Evolutionary conservation across 2,113 vertebrate genomes (phyloP).

Genomic region (Petroica traversi): DNA sequence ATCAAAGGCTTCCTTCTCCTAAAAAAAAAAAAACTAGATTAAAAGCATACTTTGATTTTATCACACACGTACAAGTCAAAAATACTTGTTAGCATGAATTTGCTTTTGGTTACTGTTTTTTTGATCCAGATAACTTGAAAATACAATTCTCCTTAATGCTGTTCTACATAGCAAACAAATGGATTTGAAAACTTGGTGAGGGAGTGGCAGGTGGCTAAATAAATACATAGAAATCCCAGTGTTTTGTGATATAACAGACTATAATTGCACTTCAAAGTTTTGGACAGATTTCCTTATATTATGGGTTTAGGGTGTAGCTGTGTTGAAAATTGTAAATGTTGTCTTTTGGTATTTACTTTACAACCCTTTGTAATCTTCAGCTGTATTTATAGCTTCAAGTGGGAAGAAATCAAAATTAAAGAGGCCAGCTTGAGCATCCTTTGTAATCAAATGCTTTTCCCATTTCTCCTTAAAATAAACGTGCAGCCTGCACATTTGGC

Average conservation of each 20-base stretch:
- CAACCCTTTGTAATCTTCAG: slow-evolving; percentile 42
- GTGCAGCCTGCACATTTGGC: background rate
- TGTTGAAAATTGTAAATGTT: slow-evolving; percentile 35
- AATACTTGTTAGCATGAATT: background rate
- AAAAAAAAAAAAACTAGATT: background rate
- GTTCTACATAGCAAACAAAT: background rate
- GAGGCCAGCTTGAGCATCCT: slow-evolving; percentile 3
- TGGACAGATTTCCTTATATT: slow-evolving; percentile 37
- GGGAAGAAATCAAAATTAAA: slow-evolving; percentile 62
- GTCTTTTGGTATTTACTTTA: slow-evolving; percentile 57
- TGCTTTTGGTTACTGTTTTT: background rate
- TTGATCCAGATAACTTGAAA: background rate
- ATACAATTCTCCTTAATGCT: background rate
- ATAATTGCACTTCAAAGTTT: slow-evolving; percentile 57
- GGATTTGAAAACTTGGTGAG: background rate
- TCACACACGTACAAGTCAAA: background rate
- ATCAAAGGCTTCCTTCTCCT: background rate
- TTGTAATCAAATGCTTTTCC: slow-evolving; percentile 45
- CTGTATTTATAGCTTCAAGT: slow-evolving; percentile 48
- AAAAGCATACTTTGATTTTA: background rate
- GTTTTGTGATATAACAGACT: slow-evolving; percentile 8
- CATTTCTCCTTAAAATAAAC: slow-evolving; percentile 36
- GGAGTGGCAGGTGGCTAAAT: slow-evolving; percentile 30
- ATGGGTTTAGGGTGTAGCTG: slow-evolving; percentile 54
- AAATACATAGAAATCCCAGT: slow-evolving; percentile 13